Base-by-base conservation (phyloP, 2,888 invertebrate genomes). In the Lasiommata megera region DNA sequence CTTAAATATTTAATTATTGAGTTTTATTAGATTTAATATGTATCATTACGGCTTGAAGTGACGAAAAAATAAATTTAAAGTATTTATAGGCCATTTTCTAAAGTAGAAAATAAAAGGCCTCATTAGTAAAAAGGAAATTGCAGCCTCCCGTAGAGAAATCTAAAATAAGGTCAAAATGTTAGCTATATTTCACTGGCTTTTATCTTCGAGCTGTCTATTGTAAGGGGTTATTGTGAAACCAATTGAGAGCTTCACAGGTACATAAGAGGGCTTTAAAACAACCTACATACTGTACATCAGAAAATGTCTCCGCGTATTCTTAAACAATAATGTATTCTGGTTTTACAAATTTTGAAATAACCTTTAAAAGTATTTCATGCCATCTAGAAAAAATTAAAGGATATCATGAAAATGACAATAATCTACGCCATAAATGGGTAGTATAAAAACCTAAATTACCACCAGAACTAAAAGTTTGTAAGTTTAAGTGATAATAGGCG, bases 111-210 rank as follows among this genome's bases (percentile, higher is more conserved):
- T 84, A 82, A 85, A 84, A 81, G 80, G 77, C 75, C 86, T 88
- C 88, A 87, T 88, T 88, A 88, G 85, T 77, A 84, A 81, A 79
- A 82, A 79, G 88, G 88, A 88, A 89, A 87, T 88, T 88, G 87
- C 88, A 84, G 80, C 80, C 85, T 82, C 80, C 79, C 75, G 73
- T 72, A 74, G 72, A 79, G 77, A 78, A 82, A 82, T 79, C 82
- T 82, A 81, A 82, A 88, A 88, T 87, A 85, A 84, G 87, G 88
- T 84, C 85, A 84, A 82, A 82, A 82, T 82, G 78, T 80, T 82
- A 80, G 77, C 78, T 79, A 76, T 74, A 74, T 79, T 79, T 74
- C 59, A 58, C 58, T 61, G 56, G 56, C 57, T 79, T 80, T 71
- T 72, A 64, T 69, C 67, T 71, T 67, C 66, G 65, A 64, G 67